phyloP scores from a whole-genome alignment of 2,888 invertebrate species.

The Noctua pronuba region DNA sequence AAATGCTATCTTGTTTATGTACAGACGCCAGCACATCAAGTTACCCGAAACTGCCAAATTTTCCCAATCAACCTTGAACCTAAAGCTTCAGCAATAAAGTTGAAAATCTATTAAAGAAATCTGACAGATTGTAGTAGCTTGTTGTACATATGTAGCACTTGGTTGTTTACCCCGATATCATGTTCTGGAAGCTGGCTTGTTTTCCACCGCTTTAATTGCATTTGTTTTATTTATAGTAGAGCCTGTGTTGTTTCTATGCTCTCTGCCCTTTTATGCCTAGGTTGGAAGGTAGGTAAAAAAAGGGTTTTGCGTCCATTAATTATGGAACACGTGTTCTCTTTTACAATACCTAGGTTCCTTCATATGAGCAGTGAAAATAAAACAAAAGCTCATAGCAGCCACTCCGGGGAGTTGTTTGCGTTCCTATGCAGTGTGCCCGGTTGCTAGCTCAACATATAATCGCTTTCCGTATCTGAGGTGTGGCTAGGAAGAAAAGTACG shows the following conservation, averaged over 20 bases:
- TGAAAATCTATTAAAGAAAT: too few relatives aligned
- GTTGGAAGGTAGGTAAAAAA: neutral
- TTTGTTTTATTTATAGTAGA: neutral
- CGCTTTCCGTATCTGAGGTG: constrained; percentile 31
- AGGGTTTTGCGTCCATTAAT: neutral
- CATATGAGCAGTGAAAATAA: neutral
- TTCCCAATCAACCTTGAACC: too few relatives aligned
- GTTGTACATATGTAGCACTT: constrained; percentile 5
- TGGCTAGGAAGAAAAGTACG: constrained; percentile 10
- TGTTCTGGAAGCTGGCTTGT: neutral
- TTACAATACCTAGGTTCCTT: neutral
- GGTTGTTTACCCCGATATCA: constrained; percentile 15
- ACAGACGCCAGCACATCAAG: too few relatives aligned
- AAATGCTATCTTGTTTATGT: constrained; percentile 40
- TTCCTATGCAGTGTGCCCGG: constrained; percentile 8
- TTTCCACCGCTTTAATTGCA: neutral
- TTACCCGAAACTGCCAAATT: too few relatives aligned
- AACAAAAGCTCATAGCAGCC: neutral
- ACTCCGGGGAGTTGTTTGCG: constrained; percentile 6
- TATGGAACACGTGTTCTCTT: neutral
- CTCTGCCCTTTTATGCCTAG: neutral
- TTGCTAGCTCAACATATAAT: constrained; percentile 28
- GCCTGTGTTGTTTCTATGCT: neutral
- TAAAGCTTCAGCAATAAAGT: too few relatives aligned
- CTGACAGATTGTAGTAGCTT: too few relatives aligned